Evolutionary conservation across 2,113 vertebrate genomes (phyloP), one percentile per base, ranked within the genome.

Genomic region (Varanus komodoensis): DNA sequence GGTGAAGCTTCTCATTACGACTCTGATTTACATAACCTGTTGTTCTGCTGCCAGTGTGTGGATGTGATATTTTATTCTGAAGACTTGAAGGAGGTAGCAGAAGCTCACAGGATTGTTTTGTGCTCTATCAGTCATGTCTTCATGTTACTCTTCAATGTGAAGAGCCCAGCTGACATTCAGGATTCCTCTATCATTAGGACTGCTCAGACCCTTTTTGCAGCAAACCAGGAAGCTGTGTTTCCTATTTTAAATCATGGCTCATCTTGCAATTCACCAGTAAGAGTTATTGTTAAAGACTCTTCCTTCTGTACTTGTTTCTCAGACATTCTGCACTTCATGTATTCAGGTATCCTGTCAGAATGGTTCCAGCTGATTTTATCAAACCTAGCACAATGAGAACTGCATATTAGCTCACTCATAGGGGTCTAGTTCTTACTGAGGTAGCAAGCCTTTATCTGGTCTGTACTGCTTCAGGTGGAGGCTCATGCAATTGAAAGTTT

Each of bases 261-360:
- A 87, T 94, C 69, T 1, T 96, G 95, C 86, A 95, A 87, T 89
- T 97, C 97, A 0, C 98, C 98, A 0, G 95, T 98, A 69, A 98
- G 97, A 29, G 98, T 99, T 87, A 94, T 98, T 69, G 98, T 99
- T 92, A 99, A 99, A 97, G 99, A 99, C 73, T 95, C 95, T 0
- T 83, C 97, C 91, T 98, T 99, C 96, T 99, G 97, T 88, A 97
- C 97, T 54, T 99, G 98, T 94, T 95, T 99, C 85, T 97, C 98
- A 73, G 98, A 99, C 95, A 98, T 98, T 61, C 98, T 99, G 83
- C 98, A 97, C 97, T 99, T 99, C 96, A 98, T 99, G 91, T 99
- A 99, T 92, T 98, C 98, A 99, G 99, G 99, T 99, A 98, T 82
- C 71, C 64, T 25, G 15, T 25, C 9, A 57, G 52, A 27, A 19